Conservation (phyloP, 92 coral and sea anemone species). For the Epizoanthus ramosus region DNA sequence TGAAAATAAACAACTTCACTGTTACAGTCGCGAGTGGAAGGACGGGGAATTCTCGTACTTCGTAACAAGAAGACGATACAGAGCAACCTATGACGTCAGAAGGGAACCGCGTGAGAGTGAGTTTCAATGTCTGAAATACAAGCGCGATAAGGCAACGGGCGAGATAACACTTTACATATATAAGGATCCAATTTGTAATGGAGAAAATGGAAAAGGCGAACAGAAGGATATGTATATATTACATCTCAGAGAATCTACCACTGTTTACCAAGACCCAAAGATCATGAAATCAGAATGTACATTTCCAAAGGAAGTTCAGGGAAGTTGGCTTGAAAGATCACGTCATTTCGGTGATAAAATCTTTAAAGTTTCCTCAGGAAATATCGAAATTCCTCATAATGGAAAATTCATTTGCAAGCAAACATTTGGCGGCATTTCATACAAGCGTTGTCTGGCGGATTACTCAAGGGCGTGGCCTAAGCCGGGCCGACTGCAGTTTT, state of each 20-base stretch:
- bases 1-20: slow-evolving; percentile 49
- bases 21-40: slow-evolving; percentile 68
- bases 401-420: slow-evolving; percentile 15
- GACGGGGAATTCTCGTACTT: slow-evolving; percentile 60
- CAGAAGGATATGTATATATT: background rate
- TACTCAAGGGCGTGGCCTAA: slow-evolving; percentile 63
- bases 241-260: slow-evolving; percentile 17
- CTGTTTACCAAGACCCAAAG: slow-evolving; percentile 7
- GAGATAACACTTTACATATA: slow-evolving; percentile 55
- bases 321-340: slow-evolving; percentile 17
- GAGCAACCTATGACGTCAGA: slow-evolving; percentile 48
- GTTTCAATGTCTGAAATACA: slow-evolving; percentile 56
- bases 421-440: slow-evolving; percentile 19
- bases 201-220: background rate
- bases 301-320: slow-evolving; percentile 4
- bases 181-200: slow-evolving; percentile 59
- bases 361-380: slow-evolving; percentile 11
- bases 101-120: slow-evolving; percentile 39
- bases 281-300: slow-evolving; percentile 18
- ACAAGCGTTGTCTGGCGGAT: slow-evolving; percentile 17
- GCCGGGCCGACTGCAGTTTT: slow-evolving; percentile 60
- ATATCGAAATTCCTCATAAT: background rate
- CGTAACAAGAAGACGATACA: slow-evolving; percentile 53
- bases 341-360: slow-evolving; percentile 10
- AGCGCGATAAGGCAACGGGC: slow-evolving; percentile 5